Percentiles rank a stretch among this genome's conserved stretches.
These are phyloP conservation scores for Xenopus petersii DNA, from an alignment of 2,797 vertebrate species.

Conservation along the genomic window DNA sequence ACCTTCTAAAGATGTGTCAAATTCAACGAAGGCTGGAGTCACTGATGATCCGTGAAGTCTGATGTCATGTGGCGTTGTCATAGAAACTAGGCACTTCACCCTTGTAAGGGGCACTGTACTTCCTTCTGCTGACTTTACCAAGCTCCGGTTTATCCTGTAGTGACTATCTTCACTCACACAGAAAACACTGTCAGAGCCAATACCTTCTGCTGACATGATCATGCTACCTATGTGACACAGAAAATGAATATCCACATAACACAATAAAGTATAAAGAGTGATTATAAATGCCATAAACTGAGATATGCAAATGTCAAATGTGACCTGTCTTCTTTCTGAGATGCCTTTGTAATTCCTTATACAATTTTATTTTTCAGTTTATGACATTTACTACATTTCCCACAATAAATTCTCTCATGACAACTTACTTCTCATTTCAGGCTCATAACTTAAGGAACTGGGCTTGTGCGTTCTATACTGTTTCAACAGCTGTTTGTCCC, in stretches of 20 bases:
- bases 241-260: no score
- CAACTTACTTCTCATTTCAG: slow-evolving; percentile 89
- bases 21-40: slow-evolving; percentile 92
- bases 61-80: slow-evolving; percentile 98
- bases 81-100: slow-evolving; percentile 97
- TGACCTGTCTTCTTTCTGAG: no score
- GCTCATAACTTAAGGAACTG: slow-evolving; percentile 90
- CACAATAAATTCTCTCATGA: no score
- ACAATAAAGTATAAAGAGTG: no score
- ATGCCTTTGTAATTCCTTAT: no score
- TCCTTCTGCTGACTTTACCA: slow-evolving; percentile 92
- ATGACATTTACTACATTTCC: no score
- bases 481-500: slow-evolving; percentile 94
- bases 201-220: slow-evolving; percentile 87
- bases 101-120: slow-evolving; percentile 94
- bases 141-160: slow-evolving; percentile 92
- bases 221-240: slow-evolving; percentile 75
- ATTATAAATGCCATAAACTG: no score
- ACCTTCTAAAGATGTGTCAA: slow-evolving; percentile 91
- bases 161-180: slow-evolving; percentile 86
- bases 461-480: slow-evolving; percentile 95
- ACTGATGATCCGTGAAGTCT: slow-evolving; percentile 91
- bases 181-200: slow-evolving; percentile 90
- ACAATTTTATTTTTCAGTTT: no score
- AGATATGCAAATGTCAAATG: no score